A percentile compares a stretch with the other conserved stretches of the same genome.
Evolutionary conservation across 2,797 vertebrate species (phyloP).

Genomic region (Squalus acanthias): DNA sequence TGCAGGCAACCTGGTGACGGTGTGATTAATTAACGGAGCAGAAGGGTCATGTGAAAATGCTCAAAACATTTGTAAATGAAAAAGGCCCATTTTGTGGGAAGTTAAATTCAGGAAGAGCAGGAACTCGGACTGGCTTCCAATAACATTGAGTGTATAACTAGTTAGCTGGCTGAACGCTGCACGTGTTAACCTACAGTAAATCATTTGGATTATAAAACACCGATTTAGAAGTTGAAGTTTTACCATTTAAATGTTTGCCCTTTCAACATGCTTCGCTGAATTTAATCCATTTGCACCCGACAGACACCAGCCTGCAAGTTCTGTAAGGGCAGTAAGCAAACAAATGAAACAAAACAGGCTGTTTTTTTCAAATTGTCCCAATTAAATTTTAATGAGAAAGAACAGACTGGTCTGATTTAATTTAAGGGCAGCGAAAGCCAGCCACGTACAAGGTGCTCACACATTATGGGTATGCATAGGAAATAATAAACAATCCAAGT

Average conservation of each 20-base stretch:
- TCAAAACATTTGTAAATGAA: background rate
- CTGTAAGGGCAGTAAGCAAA: background rate
- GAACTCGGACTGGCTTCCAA: background rate
- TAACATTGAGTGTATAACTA: background rate
- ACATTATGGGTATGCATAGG: background rate
- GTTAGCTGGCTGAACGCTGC: background rate
- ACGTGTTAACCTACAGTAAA: background rate
- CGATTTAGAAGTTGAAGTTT: background rate
- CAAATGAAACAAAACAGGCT: background rate
- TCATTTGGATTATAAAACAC: background rate
- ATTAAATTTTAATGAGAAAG: background rate
- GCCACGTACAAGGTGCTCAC: background rate
- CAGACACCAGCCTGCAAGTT: background rate
- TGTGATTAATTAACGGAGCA: background rate
- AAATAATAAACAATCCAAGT: background rate
- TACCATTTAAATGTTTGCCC: background rate
- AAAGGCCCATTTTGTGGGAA: background rate
- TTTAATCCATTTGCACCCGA: background rate
- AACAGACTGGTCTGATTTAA: background rate
- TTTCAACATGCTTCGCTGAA: background rate
- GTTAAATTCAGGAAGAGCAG: background rate
- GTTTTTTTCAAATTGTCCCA: background rate
- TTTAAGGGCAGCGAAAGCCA: background rate
- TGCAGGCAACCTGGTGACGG: background rate
- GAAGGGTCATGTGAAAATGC: background rate